Evolutionary conservation across 2,888 invertebrate genomes (phyloP).

Genomic region (Deroplatys truncata): DNA sequence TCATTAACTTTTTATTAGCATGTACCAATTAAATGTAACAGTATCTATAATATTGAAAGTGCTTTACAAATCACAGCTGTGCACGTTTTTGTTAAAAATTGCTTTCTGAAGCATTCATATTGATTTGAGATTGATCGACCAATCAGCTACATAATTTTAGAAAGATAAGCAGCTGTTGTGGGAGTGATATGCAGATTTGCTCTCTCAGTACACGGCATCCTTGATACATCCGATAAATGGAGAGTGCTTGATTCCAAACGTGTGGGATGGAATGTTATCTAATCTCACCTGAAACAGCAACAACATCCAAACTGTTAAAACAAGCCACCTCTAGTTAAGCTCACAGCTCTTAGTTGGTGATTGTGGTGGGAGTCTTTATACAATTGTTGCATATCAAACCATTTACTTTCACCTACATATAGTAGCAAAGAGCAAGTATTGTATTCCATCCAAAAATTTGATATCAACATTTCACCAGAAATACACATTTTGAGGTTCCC

Average conservation of each 20-base stretch:
- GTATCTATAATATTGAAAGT: not conserved
- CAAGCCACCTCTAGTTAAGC: not conserved
- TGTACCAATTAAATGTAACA: too few species aligned
- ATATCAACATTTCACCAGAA: too few species aligned
- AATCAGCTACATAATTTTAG: not conserved
- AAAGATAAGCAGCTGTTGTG: not conserved
- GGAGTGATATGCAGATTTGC: not conserved
- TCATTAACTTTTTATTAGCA: too few species aligned
- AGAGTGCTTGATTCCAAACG: constrained; percentile 87
- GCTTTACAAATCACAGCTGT: not conserved
- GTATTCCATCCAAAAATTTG: too few species aligned
- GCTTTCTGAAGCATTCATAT: not conserved
- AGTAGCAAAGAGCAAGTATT: too few species aligned
- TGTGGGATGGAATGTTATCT: constrained; percentile 62
- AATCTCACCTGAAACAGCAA: constrained; percentile 54
- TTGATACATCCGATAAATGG: constrained; percentile 60
- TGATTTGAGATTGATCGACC: not conserved
- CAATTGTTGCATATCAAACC: too few species aligned
- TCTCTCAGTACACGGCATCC: constrained; percentile 36
- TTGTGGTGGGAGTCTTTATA: too few species aligned
- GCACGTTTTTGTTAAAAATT: not conserved
- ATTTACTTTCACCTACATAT: too few species aligned
- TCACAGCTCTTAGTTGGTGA: too few species aligned
- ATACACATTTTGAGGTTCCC: too few species aligned
- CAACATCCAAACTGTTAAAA: constrained; percentile 25